Conservation (phyloP, 1,140 invertebrate species). For the Neocloeon triangulifer region DNA sequence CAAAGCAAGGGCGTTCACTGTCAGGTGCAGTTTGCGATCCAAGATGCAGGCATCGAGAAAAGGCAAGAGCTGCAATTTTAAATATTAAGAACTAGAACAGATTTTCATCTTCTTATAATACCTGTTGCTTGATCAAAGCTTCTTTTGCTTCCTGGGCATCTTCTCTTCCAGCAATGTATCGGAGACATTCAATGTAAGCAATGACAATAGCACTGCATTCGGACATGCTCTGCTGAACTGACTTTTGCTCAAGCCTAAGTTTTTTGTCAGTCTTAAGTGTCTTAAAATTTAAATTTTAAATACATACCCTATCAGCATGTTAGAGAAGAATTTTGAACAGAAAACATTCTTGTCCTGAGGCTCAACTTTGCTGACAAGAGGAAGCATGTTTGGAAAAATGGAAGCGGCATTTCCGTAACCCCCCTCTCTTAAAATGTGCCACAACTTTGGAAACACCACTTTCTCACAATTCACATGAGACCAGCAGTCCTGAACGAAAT, state of each 20-base stretch:
- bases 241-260: slow-evolving; percentile 27
- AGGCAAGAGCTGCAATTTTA: slow-evolving; percentile 2
- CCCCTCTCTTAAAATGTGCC: slow-evolving; percentile 34
- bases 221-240: slow-evolving; percentile 24
- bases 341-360: slow-evolving; percentile 27
- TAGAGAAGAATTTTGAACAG: slow-evolving; percentile 40
- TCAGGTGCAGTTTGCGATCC: not conserved
- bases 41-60: not conserved
- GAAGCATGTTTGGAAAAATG: slow-evolving; percentile 48
- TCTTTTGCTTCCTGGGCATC: slow-evolving; percentile 16
- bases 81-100: no score
- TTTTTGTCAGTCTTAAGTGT: no score
- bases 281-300: slow-evolving; percentile 4
- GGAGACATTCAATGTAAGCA: slow-evolving; percentile 44
- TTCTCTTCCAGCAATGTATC: slow-evolving; percentile 33
- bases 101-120: no score
- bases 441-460: slow-evolving; percentile 43
- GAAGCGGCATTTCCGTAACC: slow-evolving; percentile 40
- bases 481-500: slow-evolving; percentile 38
- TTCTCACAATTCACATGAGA: slow-evolving; percentile 39
- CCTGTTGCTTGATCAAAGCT: no score
- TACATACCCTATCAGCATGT: slow-evolving; percentile 35
- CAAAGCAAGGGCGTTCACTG: slow-evolving; percentile 19
- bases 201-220: slow-evolving; percentile 33
- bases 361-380: slow-evolving; percentile 46